These are phyloP conservation scores for Daptonema setosum DNA, from an alignment of 2,888 invertebrate species.

Conservation along the genomic window DNA sequence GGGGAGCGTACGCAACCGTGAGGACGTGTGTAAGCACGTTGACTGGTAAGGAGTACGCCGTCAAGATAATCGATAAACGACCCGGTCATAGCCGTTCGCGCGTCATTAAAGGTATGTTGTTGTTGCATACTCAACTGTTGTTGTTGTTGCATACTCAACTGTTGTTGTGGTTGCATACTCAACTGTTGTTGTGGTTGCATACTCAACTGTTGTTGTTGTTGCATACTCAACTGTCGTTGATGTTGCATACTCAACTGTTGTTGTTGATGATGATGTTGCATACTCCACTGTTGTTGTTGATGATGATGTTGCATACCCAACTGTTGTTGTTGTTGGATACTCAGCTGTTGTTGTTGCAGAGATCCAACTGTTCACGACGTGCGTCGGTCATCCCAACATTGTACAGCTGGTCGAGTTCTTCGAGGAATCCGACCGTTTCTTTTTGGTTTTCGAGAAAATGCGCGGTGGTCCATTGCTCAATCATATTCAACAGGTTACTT, in stretches of 20 bases:
- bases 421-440: constrained; percentile 43
- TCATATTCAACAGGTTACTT: constrained; percentile 82
- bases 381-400: constrained; percentile 87
- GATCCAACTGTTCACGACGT: constrained; percentile 95
- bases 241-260: background rate
- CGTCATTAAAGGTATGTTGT: background rate
- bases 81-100: background rate
- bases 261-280: constrained; percentile 61
- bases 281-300: constrained; percentile 44
- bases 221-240: too few relatives aligned
- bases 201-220: constrained; percentile 42
- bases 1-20: constrained; percentile 84
- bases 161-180: background rate
- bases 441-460: constrained; percentile 92
- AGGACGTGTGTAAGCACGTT: constrained; percentile 73
- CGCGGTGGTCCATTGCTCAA: constrained; percentile 72
- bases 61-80: constrained; percentile 39
- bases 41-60: constrained; percentile 80
- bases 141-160: too few relatives aligned
- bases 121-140: too few relatives aligned
- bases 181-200: too few relatives aligned
- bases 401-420: constrained; percentile 67
- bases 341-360: constrained; percentile 55
- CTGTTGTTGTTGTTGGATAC: constrained; percentile 40
- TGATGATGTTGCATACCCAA: constrained; percentile 38